phyloP scores from a whole-genome alignment of 2,113 vertebrate species.

The Lontra canadensis region DNA sequence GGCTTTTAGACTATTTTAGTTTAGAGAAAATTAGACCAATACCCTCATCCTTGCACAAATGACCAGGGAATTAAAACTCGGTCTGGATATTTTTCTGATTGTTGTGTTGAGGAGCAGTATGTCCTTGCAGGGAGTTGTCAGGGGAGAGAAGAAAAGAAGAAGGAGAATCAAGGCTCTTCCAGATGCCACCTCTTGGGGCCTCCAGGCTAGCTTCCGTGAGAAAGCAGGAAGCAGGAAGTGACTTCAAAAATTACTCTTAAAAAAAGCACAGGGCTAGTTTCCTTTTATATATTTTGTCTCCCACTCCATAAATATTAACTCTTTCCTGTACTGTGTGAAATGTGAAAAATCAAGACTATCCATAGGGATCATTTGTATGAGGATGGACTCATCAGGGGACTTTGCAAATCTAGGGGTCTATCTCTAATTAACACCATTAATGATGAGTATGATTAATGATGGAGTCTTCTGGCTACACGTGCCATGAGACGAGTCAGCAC shows the following conservation, averaged over 20 bases:
- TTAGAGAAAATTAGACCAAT: not conserved
- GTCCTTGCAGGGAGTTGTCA: not conserved
- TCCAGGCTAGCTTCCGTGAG: not conserved
- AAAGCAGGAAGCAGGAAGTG: not conserved
- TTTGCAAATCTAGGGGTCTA: not conserved
- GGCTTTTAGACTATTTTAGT: not conserved
- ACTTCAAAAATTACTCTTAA: not conserved
- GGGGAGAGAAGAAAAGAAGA: not conserved
- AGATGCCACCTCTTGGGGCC: accelerated
- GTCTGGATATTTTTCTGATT: not conserved
- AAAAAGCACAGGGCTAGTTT: not conserved
- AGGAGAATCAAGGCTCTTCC: not conserved
- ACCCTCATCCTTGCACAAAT: not conserved
- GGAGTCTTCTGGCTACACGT: too few species aligned
- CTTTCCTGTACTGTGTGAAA: not conserved
- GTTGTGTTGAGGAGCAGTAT: not conserved
- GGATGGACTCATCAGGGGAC: not conserved
- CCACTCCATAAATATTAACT: not conserved
- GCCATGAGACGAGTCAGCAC: not conserved
- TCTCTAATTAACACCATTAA: not conserved
- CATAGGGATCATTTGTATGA: not conserved
- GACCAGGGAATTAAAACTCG: not conserved
- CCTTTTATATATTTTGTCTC: not conserved
- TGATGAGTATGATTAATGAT: not conserved
- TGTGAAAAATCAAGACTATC: not conserved